Base-by-base conservation (phyloP, 2,888 invertebrate species). In the Hoplodrina blanda region DNA sequence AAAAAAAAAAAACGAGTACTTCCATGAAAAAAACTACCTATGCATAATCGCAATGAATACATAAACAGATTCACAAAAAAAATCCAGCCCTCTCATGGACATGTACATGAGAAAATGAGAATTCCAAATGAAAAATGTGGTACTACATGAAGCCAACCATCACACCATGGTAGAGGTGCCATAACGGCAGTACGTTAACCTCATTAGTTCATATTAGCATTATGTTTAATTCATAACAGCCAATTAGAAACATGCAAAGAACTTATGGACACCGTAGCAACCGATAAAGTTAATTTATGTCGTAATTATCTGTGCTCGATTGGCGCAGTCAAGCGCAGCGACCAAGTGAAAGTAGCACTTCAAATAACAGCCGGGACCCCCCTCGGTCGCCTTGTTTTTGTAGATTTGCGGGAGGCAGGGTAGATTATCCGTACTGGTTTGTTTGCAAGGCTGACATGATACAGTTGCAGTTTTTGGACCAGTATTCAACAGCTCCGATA, bases 401-500 rank as follows among this genome's bases (percentile, higher is more conserved):
- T 53, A 25, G 8, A 19, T 10, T 5, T 20, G 54, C 30, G 69
- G 71, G 77, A 13, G 73, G 62, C 52, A 61, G 61, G 67, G 70
- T 19, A 76, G 50, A 3, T 46, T 37, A n/a, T 62, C 0, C 20
- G 44, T 44, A 53, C 37, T 68, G 65, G 69, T 55, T 15, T 33
- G 5, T 33, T 30, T 11, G n/a, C 13, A 62, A 62, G 44, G 11
- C 10, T 57, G 19, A 55, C 33, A 50, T 10, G n/a, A 52, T 80
- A 68, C 19, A 41, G 37, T 69, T 73, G 56, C 20, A 52, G 30
- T 49, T 81, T 82, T 78, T 54, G 37, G 37, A 95, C 94, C 95
- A 95, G 4, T 15, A 0, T 19, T 52, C 62, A 67, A n/a, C 85
- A 88, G 91, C 91, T 92, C 90, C 91, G 88, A 74, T 85, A 96